Conservation (phyloP, 2,888 invertebrate genomes). For the Macrophya alboannulata region DNA sequence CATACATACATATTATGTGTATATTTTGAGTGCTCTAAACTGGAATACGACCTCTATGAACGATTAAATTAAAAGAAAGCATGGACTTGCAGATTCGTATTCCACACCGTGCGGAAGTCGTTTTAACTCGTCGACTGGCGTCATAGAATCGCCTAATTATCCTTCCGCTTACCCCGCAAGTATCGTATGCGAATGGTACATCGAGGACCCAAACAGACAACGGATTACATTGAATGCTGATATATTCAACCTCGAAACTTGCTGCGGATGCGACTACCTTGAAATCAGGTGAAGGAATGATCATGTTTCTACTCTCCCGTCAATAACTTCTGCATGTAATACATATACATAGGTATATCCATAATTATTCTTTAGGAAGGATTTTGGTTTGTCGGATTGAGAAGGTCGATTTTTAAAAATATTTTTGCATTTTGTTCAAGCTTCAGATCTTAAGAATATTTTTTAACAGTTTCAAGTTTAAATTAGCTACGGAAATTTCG, state of each 20-base stretch:
- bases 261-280: conserved; percentile 86
- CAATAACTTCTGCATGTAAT: no score
- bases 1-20: not conserved
- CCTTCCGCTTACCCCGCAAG: conserved; percentile 87
- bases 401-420: not conserved
- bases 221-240: conserved; percentile 88
- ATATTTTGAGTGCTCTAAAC: not conserved
- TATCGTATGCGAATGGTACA: conserved; percentile 91
- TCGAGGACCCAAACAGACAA: conserved; percentile 86
- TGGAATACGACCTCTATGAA: not conserved
- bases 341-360: no score
- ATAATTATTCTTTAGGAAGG: not conserved
- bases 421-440: no score
- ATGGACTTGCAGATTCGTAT: conserved; percentile 88
- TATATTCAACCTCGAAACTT: conserved; percentile 85
- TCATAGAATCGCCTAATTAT: conserved; percentile 90
- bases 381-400: not conserved
- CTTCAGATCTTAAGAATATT: no score
- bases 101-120: conserved; percentile 88
- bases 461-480: no score
- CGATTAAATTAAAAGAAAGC: conserved; percentile 70
- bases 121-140: conserved; percentile 86
- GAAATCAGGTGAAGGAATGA: conserved; percentile 85
- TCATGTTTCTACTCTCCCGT: not conserved
- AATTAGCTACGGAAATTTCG: no score